Evolutionary conservation across 2,113 vertebrate genomes (phyloP).

Genomic region (Dolichallabes microphthalmus): DNA sequence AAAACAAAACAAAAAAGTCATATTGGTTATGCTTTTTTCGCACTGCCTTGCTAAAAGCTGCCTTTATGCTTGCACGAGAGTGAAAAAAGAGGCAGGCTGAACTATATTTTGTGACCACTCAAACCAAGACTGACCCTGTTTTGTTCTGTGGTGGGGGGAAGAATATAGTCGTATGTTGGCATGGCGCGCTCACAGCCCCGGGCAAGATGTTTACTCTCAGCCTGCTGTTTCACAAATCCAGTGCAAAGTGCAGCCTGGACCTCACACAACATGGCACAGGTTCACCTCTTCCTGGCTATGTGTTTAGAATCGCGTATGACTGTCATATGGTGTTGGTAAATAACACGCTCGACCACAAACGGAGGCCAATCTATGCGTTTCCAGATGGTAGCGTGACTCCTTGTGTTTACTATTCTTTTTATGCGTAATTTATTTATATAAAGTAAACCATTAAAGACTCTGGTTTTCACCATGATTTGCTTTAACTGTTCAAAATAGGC

Average conservation of each 20-base stretch:
- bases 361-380: constrained; percentile 63
- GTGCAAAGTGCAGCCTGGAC: constrained; percentile 45
- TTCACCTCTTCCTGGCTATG: constrained; percentile 53
- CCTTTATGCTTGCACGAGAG: constrained; percentile 35
- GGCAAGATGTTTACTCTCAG: constrained; percentile 65
- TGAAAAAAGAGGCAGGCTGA: constrained; percentile 53
- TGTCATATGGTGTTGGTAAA: constrained; percentile 62
- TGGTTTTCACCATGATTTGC: constrained; percentile 65
- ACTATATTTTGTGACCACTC: constrained; percentile 68
- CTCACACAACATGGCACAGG: constrained; percentile 23
- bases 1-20: constrained; percentile 4
- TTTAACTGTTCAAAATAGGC: constrained; percentile 64
- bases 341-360: constrained; percentile 55
- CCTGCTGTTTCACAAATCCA: constrained; percentile 54
- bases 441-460: constrained; percentile 66
- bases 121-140: constrained; percentile 60
- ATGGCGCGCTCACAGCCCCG: constrained; percentile 51
- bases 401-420: constrained; percentile 60
- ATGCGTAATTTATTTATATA: constrained; percentile 64
- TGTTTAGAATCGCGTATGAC: constrained; percentile 63
- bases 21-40: constrained; percentile 22
- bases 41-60: constrained; percentile 17
- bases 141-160: constrained; percentile 63
- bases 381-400: constrained; percentile 67
- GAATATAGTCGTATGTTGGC: constrained; percentile 50